Evolutionary conservation across 2,113 vertebrate genomes (phyloP).

Genomic region (Syngnathus typhle): DNA sequence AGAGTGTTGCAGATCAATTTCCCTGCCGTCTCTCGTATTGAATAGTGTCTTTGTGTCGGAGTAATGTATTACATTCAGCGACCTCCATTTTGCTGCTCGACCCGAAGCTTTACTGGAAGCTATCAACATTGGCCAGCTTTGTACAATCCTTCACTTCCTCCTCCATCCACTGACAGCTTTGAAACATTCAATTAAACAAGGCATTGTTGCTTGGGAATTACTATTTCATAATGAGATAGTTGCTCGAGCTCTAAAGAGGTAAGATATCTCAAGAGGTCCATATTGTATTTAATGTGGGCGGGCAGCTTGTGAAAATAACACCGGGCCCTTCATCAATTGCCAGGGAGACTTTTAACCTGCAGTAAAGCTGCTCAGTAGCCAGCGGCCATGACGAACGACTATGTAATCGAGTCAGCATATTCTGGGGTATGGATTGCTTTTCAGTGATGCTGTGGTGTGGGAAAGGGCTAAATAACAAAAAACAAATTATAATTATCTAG

Average conservation of each 20-base stretch:
- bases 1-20: constrained; percentile 40
- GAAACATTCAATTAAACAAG: constrained; percentile 33
- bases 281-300: constrained; percentile 6
- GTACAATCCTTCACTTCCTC: constrained; percentile 12
- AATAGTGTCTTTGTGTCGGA: constrained; percentile 42
- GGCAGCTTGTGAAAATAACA: constrained; percentile 20
- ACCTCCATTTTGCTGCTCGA: constrained; percentile 12
- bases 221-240: constrained; percentile 32
- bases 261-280: constrained; percentile 19
- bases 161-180: constrained; percentile 10
- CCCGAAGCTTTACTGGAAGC: constrained; percentile 9
- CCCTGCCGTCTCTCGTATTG: constrained; percentile 9
- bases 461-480: not conserved
- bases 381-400: not conserved
- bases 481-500: not conserved
- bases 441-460: not conserved
- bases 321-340: constrained; percentile 12
- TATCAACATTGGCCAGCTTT: constrained; percentile 7
- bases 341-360: constrained; percentile 21
- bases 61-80: constrained; percentile 32
- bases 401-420: not conserved
- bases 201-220: constrained; percentile 35
- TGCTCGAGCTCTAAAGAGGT: constrained; percentile 20
- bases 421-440: constrained; percentile 10
- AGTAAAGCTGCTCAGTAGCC: constrained; percentile 9